Evolutionary conservation across 2,113 vertebrate species (phyloP), one percentile per base, ranked within the genome.

Genomic region (Phylloscopus whistleri): DNA sequence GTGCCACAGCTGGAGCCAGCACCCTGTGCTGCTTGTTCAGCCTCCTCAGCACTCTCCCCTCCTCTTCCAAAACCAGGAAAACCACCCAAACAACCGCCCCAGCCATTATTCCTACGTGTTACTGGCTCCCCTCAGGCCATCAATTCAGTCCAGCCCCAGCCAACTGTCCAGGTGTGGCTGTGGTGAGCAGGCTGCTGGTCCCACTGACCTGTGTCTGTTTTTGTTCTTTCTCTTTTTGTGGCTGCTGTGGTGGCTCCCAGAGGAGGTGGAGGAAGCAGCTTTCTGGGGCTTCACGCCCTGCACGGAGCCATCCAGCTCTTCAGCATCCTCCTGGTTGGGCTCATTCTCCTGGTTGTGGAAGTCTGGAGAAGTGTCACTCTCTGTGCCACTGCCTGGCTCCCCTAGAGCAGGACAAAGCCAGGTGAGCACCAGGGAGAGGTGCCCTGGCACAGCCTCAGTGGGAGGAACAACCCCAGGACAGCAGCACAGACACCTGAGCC

Each of bases 211-310:
- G 98, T 99, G 99, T 94, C 99, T 98, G 96, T 99, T 99, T 98
- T 99, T 99, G 97, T 99, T 99, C 98, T 99, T 99, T 96, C 99
- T 95, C 94, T 99, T 99, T 98, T 99, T 99, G 98, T 99, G 99
- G 98, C 99, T 99, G 92, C 98, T 99, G 87, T 99, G 99, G 95
- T 99, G 99, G 88, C 99, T 98, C 89, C 99, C 98, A 5, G 99
- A 99, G 78, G 99, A 99, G 23, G 98, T 96, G 7, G 99, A 99
- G 13, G 99, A 99, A 56, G 99, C 98, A 5, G 99, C 99, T 96
- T 99, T 99, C 97, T 99, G 99, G 46, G 99, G 99, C 75, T 99
- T 99, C 91, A 99, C 98, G 90, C 99, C 99, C 94, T 99, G 99
- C 94, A 99, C 96, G 8, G 99, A 98, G 10, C 99, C 99, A 73